A percentile compares a stretch with the other conserved stretches of the same genome.
These are phyloP conservation scores for Poeciliopsis paucimaculata DNA, from an alignment of 2,797 vertebrate species.

Conservation along the genomic window DNA sequence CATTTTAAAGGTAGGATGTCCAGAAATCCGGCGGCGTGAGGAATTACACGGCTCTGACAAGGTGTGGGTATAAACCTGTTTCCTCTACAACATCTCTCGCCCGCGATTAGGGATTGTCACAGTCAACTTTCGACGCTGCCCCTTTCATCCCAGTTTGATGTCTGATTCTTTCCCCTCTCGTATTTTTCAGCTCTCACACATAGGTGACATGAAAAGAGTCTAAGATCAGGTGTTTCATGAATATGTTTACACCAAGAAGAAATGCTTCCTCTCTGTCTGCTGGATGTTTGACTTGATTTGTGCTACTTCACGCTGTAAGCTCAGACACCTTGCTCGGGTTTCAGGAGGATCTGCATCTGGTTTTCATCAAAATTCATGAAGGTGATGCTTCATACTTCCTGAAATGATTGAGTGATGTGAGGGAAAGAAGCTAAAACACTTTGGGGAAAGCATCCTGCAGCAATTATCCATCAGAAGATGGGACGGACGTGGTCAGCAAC, in stretches of 20 bases:
- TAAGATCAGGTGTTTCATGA: constrained; percentile 72
- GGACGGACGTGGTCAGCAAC: not conserved
- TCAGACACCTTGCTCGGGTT: constrained; percentile 36
- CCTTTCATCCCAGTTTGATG: constrained; percentile 58
- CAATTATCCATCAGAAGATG: no score
- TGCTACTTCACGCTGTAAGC: constrained; percentile 55
- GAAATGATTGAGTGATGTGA: not conserved
- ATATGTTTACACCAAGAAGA: constrained; percentile 59
- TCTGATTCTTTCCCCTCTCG: constrained; percentile 55
- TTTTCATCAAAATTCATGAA: constrained; percentile 28
- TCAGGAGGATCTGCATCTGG: constrained; percentile 12
- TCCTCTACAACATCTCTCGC: constrained; percentile 56
- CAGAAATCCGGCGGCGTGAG: constrained; percentile 40
- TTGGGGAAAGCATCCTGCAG: not conserved
- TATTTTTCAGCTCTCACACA: constrained; percentile 38
- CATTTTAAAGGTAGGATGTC: constrained; percentile 66
- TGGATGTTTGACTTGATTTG: constrained; percentile 61
- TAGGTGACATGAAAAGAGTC: constrained; percentile 66
- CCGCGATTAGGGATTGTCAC: constrained; percentile 62
- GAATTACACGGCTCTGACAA: constrained; percentile 67
- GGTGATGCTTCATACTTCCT: constrained; percentile 1
- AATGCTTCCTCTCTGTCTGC: constrained; percentile 38
- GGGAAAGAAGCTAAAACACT: not conserved
- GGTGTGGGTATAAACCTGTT: constrained; percentile 60
- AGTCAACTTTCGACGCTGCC: constrained; percentile 54